Percentiles rank a stretch among this genome's conserved stretches.
Evolutionary conservation across 2,113 vertebrate genomes (phyloP).

Genomic region (Notiomystis cincta): DNA sequence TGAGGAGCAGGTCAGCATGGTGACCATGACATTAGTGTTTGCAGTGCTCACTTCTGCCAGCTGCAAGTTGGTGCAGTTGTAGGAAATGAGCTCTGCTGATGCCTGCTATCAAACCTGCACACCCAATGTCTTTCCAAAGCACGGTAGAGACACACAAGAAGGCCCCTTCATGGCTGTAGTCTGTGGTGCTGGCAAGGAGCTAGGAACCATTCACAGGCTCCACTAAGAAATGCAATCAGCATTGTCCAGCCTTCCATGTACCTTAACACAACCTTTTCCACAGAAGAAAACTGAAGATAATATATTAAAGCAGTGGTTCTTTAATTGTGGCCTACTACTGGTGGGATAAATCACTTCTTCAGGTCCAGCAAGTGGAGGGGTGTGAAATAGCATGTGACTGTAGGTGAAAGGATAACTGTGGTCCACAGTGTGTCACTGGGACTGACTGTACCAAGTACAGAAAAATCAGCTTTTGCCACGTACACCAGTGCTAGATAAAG

Average conservation of each 20-base stretch:
- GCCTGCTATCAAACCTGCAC: neutral
- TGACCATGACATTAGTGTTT: neutral
- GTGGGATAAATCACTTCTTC: neutral
- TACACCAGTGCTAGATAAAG: neutral
- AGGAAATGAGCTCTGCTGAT: neutral
- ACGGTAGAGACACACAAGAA: neutral
- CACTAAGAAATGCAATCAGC: neutral
- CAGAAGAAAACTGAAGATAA: neutral
- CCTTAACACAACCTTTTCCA: neutral
- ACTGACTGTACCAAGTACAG: neutral
- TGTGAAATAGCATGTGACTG: neutral
- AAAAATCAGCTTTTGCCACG: neutral
- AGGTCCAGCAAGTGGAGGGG: neutral
- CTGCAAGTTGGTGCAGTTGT: neutral
- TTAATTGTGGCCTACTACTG: neutral
- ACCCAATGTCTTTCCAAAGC: neutral
- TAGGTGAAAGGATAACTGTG: neutral
- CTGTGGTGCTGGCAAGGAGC: neutral
- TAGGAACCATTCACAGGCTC: neutral
- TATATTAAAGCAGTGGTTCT: neutral
- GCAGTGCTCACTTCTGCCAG: neutral
- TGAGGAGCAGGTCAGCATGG: neutral
- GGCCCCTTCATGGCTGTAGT: neutral
- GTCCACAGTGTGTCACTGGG: neutral
- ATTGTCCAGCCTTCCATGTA: neutral